Conservation (phyloP, 2,113 vertebrate species). For the Triplophysa tibetana region DNA sequence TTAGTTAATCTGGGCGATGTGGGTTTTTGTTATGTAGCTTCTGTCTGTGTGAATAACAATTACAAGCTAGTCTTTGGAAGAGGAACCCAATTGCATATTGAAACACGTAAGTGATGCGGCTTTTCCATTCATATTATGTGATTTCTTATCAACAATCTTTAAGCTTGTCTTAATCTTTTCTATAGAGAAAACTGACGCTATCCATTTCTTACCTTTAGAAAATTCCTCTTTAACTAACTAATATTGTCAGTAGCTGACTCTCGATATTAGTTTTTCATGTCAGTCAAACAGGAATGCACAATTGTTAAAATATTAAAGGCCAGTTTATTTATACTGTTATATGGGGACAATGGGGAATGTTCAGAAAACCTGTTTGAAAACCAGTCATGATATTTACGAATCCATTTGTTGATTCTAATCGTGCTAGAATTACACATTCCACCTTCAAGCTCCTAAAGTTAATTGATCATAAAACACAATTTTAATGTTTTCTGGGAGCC, state of each 20-base stretch:
- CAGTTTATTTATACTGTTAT: no score
- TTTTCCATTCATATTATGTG: background rate
- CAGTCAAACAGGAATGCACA: no score
- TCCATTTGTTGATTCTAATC: no score
- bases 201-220: background rate
- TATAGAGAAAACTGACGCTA: background rate
- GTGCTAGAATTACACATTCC: no score
- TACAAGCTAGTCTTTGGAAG: slow-evolving; percentile 36
- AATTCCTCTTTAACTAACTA: background rate
- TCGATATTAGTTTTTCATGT: background rate
- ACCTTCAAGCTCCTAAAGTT: no score
- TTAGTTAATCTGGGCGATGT: background rate
- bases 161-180: background rate
- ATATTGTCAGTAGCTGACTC: background rate
- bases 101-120: slow-evolving; percentile 40
- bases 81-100: slow-evolving; percentile 30
- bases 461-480: background rate
- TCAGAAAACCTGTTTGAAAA: background rate
- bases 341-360: background rate
- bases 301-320: no score
- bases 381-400: background rate
- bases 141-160: background rate
- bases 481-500: background rate
- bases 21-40: slow-evolving; percentile 15
- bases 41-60: slow-evolving; percentile 12